Conservation (phyloP, 37 sponge, comb jelly and placozoan genomes). For the Chondrilla cf. caribensis region DNA sequence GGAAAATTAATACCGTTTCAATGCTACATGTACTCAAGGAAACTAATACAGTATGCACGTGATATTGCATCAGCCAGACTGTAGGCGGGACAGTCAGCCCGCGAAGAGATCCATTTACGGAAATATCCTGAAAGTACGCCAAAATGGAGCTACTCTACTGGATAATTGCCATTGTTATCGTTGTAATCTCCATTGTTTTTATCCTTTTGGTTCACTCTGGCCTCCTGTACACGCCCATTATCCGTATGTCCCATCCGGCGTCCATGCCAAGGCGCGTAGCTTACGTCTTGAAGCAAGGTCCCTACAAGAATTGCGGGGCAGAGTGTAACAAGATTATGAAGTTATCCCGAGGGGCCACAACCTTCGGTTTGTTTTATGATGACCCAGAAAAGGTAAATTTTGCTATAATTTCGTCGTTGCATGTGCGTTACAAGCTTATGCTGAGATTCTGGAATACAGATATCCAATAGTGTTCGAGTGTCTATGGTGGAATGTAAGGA, state of each 20-base stretch:
- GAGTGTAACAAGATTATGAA: background rate
- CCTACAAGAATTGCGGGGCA: constrained; percentile 50
- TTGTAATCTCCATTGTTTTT: constrained; percentile 18
- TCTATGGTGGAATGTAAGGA: too few species aligned
- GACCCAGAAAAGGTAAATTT: constrained; percentile 61
- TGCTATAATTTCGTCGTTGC: too few species aligned
- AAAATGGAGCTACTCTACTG: background rate
- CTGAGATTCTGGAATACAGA: too few species aligned
- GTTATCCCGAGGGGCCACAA: background rate
- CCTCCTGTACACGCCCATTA: constrained; percentile 47
- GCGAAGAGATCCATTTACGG: too few species aligned
- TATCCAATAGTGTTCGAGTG: too few species aligned
- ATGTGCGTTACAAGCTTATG: too few species aligned
- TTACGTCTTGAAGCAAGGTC: constrained; percentile 54
- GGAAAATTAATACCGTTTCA: too few species aligned
- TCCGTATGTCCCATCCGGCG: constrained; percentile 40
- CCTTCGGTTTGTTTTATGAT: constrained; percentile 71
- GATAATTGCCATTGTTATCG: background rate
- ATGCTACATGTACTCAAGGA: too few species aligned
- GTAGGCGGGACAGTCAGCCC: too few species aligned
- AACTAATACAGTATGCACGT: too few species aligned
- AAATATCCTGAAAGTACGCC: too few species aligned
- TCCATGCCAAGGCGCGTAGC: constrained; percentile 48
- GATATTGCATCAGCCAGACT: too few species aligned
- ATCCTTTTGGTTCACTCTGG: constrained; percentile 38